phyloP scores from a whole-genome alignment of 2,113 vertebrate genomes.

The Dipodomys merriami region DNA sequence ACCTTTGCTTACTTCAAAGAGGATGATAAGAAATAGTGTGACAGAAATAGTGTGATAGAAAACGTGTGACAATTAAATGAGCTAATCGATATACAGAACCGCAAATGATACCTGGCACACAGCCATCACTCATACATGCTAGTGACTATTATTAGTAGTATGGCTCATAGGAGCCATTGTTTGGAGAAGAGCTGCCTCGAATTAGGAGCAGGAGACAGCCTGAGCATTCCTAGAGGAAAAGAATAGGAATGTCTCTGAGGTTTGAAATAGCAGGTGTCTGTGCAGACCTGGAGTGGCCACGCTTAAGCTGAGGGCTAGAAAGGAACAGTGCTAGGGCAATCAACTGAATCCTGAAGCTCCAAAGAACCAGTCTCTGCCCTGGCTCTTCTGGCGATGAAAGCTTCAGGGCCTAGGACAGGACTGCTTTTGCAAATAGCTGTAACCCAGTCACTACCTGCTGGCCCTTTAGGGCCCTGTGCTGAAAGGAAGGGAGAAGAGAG shows the following conservation, averaged over 20 bases:
- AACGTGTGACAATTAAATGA: not conserved
- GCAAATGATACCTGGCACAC: not conserved
- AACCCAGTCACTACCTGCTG: not conserved
- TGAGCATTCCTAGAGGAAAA: not conserved
- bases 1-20: conserved; percentile 20
- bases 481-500: not conserved
- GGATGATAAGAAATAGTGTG: no score
- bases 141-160: not conserved
- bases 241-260: not conserved
- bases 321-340: not conserved
- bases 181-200: not conserved
- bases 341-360: no score
- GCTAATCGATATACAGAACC: not conserved
- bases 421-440: not conserved
- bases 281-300: not conserved
- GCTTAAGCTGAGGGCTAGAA: not conserved
- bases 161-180: not conserved
- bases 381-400: not conserved
- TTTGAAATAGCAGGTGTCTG: not conserved
- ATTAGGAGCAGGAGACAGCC: not conserved
- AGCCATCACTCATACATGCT: not conserved
- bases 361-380: not conserved
- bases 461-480: not conserved
- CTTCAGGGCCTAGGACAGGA: not conserved
- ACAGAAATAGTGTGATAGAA: no score